Base-by-base conservation (phyloP, 2,797 vertebrate species). In the Danio tinwini region DNA sequence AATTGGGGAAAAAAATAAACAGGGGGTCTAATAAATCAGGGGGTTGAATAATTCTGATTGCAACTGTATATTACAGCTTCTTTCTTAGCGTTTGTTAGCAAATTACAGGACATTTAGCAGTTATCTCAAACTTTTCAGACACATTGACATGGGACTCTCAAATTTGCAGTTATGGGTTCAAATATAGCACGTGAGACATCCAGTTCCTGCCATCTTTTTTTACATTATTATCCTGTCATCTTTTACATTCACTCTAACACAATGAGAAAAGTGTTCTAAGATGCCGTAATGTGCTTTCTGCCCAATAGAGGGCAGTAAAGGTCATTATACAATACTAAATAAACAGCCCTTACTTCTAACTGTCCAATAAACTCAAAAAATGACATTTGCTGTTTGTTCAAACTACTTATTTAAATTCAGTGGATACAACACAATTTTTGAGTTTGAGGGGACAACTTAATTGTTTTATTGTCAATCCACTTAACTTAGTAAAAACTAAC, bases 231-330 rank as follows among this genome's bases (percentile, higher is more conserved):
- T n/a, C 29, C 29, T 52, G 29, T 17, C 47, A 17, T 40, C 10
- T 39, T 14, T 44, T 14, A n/a, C 16, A 50, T 16, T 50, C 10
- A 64, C 17, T 52, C 4, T 50, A 14, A 53, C 76, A 10, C 0
- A 7, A 2, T 70, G 29, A 7, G 17, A 7, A 37, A 47, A 21
- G n/a, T 16, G 37, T 44, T 49, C 1, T 37, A 29, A 11, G 1
- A 44, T 29, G 50, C 19, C 0, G 45, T 68, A 39, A 85, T 76
- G 40, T 52, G 45, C 19, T 62, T 19, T 74, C 0, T 63, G 50
- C 75, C 90, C 92, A 90, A 76, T 4, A 85, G 90, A 86, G 84
- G 89, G 88, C 86, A 85, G 80, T 84, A 82, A 75, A 58, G 70
- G 49, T 79, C 72, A 79, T 47, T 50, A 58, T 29, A 7, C 73